Evolutionary conservation across 1,140 invertebrate species (phyloP), one percentile per base, ranked within the genome.

Genomic region (Microplitis demolitor): DNA sequence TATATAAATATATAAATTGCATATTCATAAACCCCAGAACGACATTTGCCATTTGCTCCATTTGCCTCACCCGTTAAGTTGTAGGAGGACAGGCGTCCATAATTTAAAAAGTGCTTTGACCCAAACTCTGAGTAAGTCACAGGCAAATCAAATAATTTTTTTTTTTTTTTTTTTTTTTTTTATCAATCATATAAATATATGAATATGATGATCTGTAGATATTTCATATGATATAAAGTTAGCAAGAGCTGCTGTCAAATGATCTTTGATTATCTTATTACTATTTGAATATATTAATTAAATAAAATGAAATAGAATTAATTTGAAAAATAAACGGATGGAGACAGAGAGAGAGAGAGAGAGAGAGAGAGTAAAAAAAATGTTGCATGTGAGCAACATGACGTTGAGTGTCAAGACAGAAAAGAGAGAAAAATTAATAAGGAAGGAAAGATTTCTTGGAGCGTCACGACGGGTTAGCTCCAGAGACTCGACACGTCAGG

Each of bases 51-150:
- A 24, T 24, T 24, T 54, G 53, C 53, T 54, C 53, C 53, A 54
- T 54, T 54, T 54, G 51, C 66, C 31, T 68, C 24, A 50, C 24
- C 53, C 24, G 66, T 51, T 24, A 14, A 54, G 45, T 51, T 79
- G 79, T 79, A 77, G 78, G 78, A 79, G 77, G 77, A 80, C 78
- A 78, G 74, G 77, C 78, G 74, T 79, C 78, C 78, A 80, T 80
- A 79, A 80, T 78, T 75, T 80, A 62, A 16, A 54, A 54, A 50
- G 51, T 56, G 51, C 66, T 68, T 56, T 68, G 66, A 68, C 66
- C 66, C 39, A 45, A 45, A 45, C 39, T 45, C 39, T 9, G 11
- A 45, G 4, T 45, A 24, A 24, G 24, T 24, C 24, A 24, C 24
- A 24, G 24, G 24, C 24, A 24, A 24, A 24, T 24, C 24, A 24